A percentile compares a stretch with the other conserved stretches of the same genome.
Conservation (phyloP, 2,113 vertebrate genomes). For the Triplophysa tibetana region DNA sequence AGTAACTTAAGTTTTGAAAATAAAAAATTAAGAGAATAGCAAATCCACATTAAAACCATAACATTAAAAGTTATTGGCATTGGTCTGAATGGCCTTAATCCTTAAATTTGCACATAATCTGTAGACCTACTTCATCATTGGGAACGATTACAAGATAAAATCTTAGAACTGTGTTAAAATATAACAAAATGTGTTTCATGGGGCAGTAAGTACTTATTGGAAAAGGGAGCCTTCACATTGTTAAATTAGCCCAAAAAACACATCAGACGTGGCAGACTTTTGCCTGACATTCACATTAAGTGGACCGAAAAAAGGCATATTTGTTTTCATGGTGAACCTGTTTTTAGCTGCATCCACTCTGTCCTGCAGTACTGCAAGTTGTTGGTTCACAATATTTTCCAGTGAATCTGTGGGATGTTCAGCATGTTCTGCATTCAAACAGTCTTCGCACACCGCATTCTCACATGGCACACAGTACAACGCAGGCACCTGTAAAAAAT, state of each 20-base stretch:
- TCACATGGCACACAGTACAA: conserved; percentile 88
- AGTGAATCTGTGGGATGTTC: conserved; percentile 85
- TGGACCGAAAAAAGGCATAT: not conserved
- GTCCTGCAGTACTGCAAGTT: conserved; percentile 83
- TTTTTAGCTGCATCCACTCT: conserved; percentile 81
- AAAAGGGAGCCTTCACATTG: not conserved
- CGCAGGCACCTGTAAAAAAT: conserved; percentile 81
- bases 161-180: not conserved
- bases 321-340: conserved; percentile 68
- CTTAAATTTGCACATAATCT: too few relatives aligned
- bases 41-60: too few relatives aligned
- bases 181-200: not conserved
- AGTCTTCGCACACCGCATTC: conserved; percentile 89
- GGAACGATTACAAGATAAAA: not conserved
- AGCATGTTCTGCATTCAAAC: conserved; percentile 80
- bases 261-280: too few relatives aligned
- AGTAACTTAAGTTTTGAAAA: too few relatives aligned
- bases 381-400: conserved; percentile 83
- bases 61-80: too few relatives aligned
- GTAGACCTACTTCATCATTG: too few relatives aligned
- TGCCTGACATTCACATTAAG: too few relatives aligned
- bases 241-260: not conserved
- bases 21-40: too few relatives aligned
- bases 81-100: too few relatives aligned
- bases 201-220: not conserved